phyloP scores from a whole-genome alignment of 2,888 invertebrate species.

The Hesperia comma region DNA sequence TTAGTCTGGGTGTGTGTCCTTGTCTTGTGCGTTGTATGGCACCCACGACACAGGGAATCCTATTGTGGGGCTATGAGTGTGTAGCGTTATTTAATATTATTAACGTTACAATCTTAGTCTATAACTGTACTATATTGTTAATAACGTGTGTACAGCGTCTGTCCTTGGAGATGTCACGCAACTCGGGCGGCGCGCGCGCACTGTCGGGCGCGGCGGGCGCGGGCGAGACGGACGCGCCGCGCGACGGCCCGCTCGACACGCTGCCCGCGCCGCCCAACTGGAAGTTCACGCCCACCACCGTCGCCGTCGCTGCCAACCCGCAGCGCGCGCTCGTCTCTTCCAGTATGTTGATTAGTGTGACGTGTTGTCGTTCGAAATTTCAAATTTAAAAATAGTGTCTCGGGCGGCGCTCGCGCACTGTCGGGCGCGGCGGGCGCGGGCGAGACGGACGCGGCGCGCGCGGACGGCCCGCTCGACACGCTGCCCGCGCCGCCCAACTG shows the following conservation, averaged over 20 bases:
- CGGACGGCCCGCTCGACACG: constrained; percentile 60
- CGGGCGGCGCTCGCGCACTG: constrained; percentile 69
- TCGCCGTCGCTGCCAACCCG: constrained; percentile 37
- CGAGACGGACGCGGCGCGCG: constrained; percentile 62
- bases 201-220: constrained; percentile 45
- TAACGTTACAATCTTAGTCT: too few species aligned
- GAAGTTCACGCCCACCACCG: constrained; percentile 61
- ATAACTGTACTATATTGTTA: too few species aligned
- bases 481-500: constrained; percentile 63
- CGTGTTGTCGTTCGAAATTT: too few species aligned
- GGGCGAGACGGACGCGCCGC: constrained; percentile 58
- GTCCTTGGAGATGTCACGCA: constrained; percentile 87
- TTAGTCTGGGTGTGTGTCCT: too few species aligned
- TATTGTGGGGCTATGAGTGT: too few species aligned
- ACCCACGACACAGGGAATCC: too few species aligned
- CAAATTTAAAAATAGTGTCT: constrained; percentile 45
- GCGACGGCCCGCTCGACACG: constrained; percentile 63
- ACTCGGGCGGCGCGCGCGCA: constrained; percentile 78
- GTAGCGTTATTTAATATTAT: too few species aligned
- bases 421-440: constrained; percentile 45
- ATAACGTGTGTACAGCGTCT: constrained; percentile 78
- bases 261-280: constrained; percentile 63
- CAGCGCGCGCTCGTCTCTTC: constrained; percentile 17
- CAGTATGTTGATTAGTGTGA: not conserved
- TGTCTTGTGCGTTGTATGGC: too few species aligned